Evolutionary conservation across 2,113 vertebrate genomes (phyloP).

Genomic region (Mastomys natalensis): DNA sequence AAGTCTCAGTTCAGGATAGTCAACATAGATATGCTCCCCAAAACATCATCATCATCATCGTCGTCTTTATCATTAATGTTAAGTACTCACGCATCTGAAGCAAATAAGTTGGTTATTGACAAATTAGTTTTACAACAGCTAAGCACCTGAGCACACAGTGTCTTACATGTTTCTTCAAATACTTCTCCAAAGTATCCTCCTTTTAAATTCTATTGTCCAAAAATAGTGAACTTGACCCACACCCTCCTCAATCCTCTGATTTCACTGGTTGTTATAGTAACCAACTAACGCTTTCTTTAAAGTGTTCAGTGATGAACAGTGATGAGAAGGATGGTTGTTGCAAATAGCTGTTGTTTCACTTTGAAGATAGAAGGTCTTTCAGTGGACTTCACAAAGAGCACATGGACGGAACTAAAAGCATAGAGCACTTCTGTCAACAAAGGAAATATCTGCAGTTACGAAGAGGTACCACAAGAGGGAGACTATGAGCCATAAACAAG

Average conservation of each 20-base stretch:
- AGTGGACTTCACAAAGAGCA: background rate
- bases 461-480: slow-evolving; percentile 35
- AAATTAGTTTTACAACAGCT: background rate
- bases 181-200: background rate
- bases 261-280: background rate
- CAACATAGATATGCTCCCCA: background rate
- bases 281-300: background rate
- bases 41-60: background rate
- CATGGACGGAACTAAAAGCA: background rate
- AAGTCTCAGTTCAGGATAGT: background rate
- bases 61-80: background rate
- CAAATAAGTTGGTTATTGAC: background rate
- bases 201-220: background rate
- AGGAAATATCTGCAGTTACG: slow-evolving; percentile 41
- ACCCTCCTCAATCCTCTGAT: background rate
- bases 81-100: background rate
- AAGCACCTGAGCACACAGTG: background rate
- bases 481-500: background rate
- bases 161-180: background rate
- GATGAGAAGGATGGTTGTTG: background rate
- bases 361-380: background rate
- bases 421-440: background rate
- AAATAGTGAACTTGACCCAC: background rate
- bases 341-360: background rate
- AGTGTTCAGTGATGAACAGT: background rate